phyloP scores from a whole-genome alignment of 2,888 invertebrate genomes.

The Coenonympha arcania region DNA sequence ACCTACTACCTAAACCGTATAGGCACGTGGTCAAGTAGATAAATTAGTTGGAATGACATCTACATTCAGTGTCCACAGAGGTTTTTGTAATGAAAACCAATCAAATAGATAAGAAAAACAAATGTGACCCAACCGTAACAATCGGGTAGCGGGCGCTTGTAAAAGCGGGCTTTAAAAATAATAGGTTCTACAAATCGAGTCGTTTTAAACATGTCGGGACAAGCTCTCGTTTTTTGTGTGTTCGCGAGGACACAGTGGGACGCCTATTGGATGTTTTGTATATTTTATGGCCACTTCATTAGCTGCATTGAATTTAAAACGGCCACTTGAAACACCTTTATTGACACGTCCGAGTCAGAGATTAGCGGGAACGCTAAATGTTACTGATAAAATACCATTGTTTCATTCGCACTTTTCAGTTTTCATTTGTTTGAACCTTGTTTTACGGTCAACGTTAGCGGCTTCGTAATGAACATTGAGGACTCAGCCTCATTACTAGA shows the following conservation, averaged over 20 bases:
- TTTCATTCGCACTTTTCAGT: background rate
- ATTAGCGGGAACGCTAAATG: conserved; percentile 30
- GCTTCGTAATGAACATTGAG: no score
- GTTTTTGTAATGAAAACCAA: conserved; percentile 40
- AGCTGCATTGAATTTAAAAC: conserved; percentile 42
- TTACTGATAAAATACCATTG: conserved; percentile 10
- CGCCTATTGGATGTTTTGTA: conserved; percentile 59
- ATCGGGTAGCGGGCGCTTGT: conserved; percentile 28
- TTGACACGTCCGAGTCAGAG: conserved; percentile 59
- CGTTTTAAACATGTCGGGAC: conserved; percentile 67
- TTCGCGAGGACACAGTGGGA: conserved; percentile 50
- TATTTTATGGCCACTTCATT: conserved; percentile 67
- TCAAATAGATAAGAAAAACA: conserved; percentile 60
- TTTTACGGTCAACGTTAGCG: no score
- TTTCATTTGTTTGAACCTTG: no score
- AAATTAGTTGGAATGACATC: no score
- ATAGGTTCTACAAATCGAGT: conserved; percentile 63
- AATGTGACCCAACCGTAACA: conserved; percentile 33
- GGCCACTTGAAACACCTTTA: conserved; percentile 46
- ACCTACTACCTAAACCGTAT: no score
- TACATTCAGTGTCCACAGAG: no score
- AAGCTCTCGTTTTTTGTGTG: conserved; percentile 54
- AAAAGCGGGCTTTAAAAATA: conserved; percentile 46
- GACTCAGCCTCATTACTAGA: no score
- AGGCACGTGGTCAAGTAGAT: no score